A percentile compares a stretch with the other conserved stretches of the same genome.
These are phyloP conservation scores for Loris lydekkerianus DNA, from an alignment of 2,797 vertebrate genomes.

Conservation along the genomic window DNA sequence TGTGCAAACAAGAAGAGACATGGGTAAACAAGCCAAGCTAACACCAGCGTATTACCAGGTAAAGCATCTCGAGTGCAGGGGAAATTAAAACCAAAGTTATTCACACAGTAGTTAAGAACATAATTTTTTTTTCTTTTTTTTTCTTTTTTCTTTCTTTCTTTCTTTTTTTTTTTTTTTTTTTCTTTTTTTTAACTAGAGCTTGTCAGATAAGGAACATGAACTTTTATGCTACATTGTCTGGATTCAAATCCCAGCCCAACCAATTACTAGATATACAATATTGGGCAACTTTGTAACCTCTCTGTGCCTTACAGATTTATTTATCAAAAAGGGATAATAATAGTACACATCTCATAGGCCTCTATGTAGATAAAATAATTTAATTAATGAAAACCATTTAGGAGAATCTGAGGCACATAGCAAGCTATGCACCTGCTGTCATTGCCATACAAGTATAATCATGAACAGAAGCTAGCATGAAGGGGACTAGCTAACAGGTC, in stretches of 20 bases:
- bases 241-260: not conserved
- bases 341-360: not conserved
- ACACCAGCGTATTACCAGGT: not conserved
- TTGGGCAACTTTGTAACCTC: not conserved
- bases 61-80: not conserved
- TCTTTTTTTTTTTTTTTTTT: not conserved
- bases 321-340: not conserved
- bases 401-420: not conserved
- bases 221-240: not conserved
- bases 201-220: not conserved
- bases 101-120: not conserved
- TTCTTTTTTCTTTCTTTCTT: too few relatives aligned
- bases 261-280: not conserved
- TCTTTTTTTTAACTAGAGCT: not conserved
- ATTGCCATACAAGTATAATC: not conserved
- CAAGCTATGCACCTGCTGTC: not conserved
- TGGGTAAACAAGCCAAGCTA: not conserved
- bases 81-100: not conserved
- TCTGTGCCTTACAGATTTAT: not conserved
- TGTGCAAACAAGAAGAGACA: not conserved
- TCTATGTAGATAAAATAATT: not conserved
- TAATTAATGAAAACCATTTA: not conserved
- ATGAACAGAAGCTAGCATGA: not conserved
- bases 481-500: not conserved
- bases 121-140: not conserved